Conservation (phyloP, 92 coral and sea anemone genomes). For the Umimayanthus kanabou region DNA sequence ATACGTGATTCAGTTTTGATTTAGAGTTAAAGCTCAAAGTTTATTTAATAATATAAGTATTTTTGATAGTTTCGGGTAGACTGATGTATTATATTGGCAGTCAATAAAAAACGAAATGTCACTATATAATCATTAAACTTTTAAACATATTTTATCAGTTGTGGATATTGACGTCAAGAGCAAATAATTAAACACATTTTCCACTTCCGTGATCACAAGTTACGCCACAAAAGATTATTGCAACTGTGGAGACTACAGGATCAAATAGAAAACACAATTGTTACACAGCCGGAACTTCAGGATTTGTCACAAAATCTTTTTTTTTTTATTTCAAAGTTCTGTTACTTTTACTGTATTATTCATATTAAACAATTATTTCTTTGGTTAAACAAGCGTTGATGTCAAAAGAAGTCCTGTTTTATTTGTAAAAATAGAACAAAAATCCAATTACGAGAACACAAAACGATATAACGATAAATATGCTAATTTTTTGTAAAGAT, state of each 20-base stretch:
- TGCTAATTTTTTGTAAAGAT: slow-evolving; percentile 1
- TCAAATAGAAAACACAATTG: background rate
- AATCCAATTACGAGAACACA: background rate
- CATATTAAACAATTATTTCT: background rate
- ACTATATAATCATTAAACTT: background rate
- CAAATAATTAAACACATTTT: background rate
- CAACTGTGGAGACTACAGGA: background rate
- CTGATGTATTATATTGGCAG: background rate
- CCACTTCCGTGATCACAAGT: background rate
- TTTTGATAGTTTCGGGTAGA: background rate
- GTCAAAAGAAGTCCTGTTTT: background rate
- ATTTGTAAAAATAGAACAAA: slow-evolving; percentile 5
- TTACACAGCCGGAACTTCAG: background rate
- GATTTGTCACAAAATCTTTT: background rate
- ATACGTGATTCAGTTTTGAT: background rate
- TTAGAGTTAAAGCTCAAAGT: background rate
- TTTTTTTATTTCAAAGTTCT: background rate
- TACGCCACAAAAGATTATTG: slow-evolving; percentile 17
- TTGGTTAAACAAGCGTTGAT: slow-evolving; percentile 14
- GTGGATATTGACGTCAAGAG: slow-evolving; percentile 10
- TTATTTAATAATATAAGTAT: too few species aligned
- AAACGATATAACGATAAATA: background rate
- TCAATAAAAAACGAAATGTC: background rate
- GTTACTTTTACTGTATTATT: background rate
- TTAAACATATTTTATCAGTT: background rate